Evolutionary conservation across 2,888 invertebrate species (phyloP).

Genomic region (Aphodius granarius): DNA sequence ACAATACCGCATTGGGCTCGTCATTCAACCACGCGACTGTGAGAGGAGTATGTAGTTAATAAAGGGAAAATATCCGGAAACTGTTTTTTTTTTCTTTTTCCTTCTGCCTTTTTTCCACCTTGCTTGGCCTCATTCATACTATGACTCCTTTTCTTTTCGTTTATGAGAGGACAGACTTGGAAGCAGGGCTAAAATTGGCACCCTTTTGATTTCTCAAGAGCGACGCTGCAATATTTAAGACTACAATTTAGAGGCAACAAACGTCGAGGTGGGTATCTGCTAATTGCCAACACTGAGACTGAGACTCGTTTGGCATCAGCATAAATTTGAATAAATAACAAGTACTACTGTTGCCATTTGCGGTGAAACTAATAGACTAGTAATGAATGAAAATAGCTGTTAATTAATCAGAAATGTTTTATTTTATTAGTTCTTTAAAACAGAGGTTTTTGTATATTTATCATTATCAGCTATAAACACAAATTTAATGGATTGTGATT

Average conservation of each 20-base stretch:
- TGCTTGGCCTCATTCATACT: background rate
- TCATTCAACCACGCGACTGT: background rate
- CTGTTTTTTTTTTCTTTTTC: background rate
- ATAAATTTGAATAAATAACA: constrained; percentile 21
- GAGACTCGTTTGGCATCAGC: constrained; percentile 1
- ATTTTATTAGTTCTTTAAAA: background rate
- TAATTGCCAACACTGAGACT: background rate
- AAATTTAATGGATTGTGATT: too few relatives aligned
- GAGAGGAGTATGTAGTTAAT: background rate
- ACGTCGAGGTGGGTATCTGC: background rate
- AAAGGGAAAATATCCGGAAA: background rate
- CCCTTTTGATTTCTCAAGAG: background rate
- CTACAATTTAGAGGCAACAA: background rate
- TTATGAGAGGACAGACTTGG: background rate
- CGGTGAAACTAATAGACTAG: constrained; percentile 17
- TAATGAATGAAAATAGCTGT: background rate
- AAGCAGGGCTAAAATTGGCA: background rate
- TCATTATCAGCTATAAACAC: background rate
- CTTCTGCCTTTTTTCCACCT: background rate
- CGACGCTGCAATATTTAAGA: background rate
- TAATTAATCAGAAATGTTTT: background rate
- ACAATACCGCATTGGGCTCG: background rate
- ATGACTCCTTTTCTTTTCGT: background rate
- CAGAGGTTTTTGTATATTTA: background rate
- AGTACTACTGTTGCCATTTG: constrained; percentile 7